A percentile compares a stretch with the other conserved stretches of the same genome.
phyloP scores from a whole-genome alignment of 2,888 invertebrate species.

The Alcis repandata region DNA sequence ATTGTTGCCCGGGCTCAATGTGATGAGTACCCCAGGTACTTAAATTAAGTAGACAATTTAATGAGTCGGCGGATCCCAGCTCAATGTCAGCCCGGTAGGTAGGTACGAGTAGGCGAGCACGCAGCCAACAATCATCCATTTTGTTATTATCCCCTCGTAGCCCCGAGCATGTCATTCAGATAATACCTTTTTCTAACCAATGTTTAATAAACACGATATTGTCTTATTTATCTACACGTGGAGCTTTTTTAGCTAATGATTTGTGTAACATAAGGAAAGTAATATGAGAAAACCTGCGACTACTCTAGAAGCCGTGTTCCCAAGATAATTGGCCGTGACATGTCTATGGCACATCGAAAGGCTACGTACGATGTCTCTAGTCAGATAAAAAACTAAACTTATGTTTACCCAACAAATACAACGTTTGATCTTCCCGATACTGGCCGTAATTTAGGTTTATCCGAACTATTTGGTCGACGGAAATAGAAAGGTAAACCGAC shows the following conservation, averaged over 20 bases:
- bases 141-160: too few relatives aligned
- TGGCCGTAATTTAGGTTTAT: constrained; percentile 23
- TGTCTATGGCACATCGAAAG: background rate
- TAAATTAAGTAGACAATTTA: background rate
- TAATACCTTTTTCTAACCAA: background rate
- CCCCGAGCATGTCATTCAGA: too few relatives aligned
- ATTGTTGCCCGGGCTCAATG: constrained; percentile 8
- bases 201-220: background rate
- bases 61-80: constrained; percentile 3
- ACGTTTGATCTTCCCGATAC: constrained; percentile 20
- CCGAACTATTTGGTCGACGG: constrained; percentile 19
- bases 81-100: constrained; percentile 10
- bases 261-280: too few relatives aligned
- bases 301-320: background rate
- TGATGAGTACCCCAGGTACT: background rate
- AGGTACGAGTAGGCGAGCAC: background rate
- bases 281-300: background rate
- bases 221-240: background rate
- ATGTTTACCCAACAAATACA: constrained; percentile 18
- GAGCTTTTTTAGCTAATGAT: too few relatives aligned
- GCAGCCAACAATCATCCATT: too few relatives aligned
- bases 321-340: constrained; percentile 28
- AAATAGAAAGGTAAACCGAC: constrained; percentile 28
- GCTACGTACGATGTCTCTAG: constrained; percentile 1
- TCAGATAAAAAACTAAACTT: constrained; percentile 21